Evolutionary conservation across 2,888 invertebrate genomes (phyloP).

Genomic region (Plagodis pulveraria): DNA sequence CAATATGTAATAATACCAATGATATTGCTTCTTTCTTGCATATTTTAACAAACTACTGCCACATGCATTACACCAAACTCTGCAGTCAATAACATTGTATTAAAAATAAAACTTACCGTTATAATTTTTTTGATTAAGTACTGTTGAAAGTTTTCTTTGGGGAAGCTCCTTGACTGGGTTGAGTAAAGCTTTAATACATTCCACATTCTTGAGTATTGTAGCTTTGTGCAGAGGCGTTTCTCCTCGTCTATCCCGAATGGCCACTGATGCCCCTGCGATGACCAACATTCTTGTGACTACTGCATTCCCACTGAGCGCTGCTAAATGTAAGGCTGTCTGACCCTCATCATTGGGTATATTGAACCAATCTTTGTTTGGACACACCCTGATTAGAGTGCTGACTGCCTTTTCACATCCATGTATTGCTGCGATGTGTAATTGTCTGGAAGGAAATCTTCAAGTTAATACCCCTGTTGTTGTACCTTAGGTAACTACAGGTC

Average conservation of each 20-base stretch:
- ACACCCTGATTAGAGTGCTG: conserved; percentile 89
- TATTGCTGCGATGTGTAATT: conserved; percentile 93
- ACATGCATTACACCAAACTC: too few species aligned
- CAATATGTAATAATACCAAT: too few species aligned
- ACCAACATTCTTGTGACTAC: conserved; percentile 91
- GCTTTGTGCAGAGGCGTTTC: conserved; percentile 96
- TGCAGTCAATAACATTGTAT: background rate
- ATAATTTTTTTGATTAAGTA: conserved; percentile 93
- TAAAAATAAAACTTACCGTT: conserved; percentile 87
- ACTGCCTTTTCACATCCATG: conserved; percentile 90
- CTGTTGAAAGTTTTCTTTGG: conserved; percentile 72
- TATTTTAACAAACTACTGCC: too few species aligned
- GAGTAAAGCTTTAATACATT: conserved; percentile 90
- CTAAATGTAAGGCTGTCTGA: conserved; percentile 94
- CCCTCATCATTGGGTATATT: conserved; percentile 92
- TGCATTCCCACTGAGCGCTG: conserved; percentile 91
- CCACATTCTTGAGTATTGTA: conserved; percentile 87
- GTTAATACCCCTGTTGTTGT: too few species aligned
- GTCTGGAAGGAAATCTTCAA: conserved; percentile 81
- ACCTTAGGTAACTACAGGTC: too few species aligned
- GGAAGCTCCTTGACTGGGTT: conserved; percentile 82
- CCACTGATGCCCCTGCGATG: conserved; percentile 90
- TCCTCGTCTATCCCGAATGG: conserved; percentile 89
- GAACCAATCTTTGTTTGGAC: conserved; percentile 90
- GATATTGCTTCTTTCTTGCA: too few species aligned